A percentile compares a stretch with the other conserved stretches of the same genome.
Conservation (phyloP, 2,888 invertebrate genomes). For the Drosophila emarginata region DNA sequence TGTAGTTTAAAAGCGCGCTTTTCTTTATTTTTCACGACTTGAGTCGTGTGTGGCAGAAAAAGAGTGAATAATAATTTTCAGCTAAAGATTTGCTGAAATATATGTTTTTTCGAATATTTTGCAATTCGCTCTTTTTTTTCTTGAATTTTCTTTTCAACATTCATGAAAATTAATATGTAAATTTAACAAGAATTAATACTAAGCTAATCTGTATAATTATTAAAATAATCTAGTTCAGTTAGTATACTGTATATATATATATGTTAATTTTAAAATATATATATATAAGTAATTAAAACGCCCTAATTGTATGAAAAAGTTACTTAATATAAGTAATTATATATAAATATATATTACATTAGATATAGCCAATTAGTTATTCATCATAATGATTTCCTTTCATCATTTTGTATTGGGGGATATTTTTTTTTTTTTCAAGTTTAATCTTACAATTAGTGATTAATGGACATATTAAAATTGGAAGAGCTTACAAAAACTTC, state of each 20-base stretch:
- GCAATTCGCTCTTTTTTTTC: slow-evolving; percentile 24
- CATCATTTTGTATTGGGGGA: slow-evolving; percentile 21
- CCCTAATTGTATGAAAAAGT: slow-evolving; percentile 2
- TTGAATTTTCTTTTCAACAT: slow-evolving; percentile 51
- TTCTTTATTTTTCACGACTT: slow-evolving; percentile 20
- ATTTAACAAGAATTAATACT: slow-evolving; percentile 26
- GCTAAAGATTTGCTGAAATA: slow-evolving; percentile 11
- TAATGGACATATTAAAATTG: slow-evolving; percentile 59
- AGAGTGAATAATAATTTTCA: slow-evolving; percentile 11
- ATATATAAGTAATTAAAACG: not conserved
- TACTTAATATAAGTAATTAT: slow-evolving; percentile 12
- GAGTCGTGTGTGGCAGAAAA: not conserved
- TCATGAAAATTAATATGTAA: slow-evolving; percentile 57
- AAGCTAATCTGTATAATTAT: slow-evolving; percentile 9
- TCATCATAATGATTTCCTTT: slow-evolving; percentile 10
- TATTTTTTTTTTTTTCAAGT: slow-evolving; percentile 6
- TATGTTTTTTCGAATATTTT: slow-evolving; percentile 23
- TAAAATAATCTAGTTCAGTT: not conserved
- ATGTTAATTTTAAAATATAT: not conserved
- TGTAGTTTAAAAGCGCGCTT: slow-evolving; percentile 23
- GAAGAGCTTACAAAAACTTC: slow-evolving; percentile 64
- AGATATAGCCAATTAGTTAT: slow-evolving; percentile 37
- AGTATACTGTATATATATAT: slow-evolving; percentile 11
- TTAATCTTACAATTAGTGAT: slow-evolving; percentile 4
- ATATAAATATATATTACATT: not conserved